A percentile compares a stretch with the other conserved stretches of the same genome.
Conservation (phyloP, 1,140 invertebrate genomes). For the Aphis craccivora region DNA sequence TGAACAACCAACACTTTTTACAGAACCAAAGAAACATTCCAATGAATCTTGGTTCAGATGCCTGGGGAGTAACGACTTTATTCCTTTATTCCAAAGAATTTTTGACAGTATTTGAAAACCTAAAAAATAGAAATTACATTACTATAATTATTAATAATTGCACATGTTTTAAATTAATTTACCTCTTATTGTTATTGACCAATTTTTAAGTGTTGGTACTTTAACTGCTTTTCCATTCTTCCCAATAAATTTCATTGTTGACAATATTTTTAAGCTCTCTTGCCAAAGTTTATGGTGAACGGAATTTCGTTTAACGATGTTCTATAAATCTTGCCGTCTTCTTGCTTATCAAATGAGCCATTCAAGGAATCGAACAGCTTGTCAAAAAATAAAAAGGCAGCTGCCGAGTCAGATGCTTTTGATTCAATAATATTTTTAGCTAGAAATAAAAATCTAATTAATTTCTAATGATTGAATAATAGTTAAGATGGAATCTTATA, state of each 20-base stretch:
- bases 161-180: not conserved
- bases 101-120: constrained; percentile 26
- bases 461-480: too few species aligned
- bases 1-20: not conserved
- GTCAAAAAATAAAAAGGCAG: too few species aligned
- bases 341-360: not conserved
- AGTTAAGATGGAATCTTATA: too few species aligned
- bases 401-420: too few species aligned
- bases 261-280: not conserved
- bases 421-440: too few species aligned
- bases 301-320: not conserved
- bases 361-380: too few species aligned
- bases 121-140: not conserved
- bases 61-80: not conserved
- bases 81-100: not conserved
- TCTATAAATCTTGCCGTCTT: not conserved
- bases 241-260: too few species aligned
- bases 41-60: not conserved
- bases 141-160: not conserved
- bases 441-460: too few species aligned
- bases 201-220: not conserved
- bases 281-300: not conserved
- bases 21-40: not conserved
- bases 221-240: too few species aligned
- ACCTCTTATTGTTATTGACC: constrained; percentile 13